Evolutionary conservation across 2,888 invertebrate genomes (phyloP).

Genomic region (Rhingia campestris): DNA sequence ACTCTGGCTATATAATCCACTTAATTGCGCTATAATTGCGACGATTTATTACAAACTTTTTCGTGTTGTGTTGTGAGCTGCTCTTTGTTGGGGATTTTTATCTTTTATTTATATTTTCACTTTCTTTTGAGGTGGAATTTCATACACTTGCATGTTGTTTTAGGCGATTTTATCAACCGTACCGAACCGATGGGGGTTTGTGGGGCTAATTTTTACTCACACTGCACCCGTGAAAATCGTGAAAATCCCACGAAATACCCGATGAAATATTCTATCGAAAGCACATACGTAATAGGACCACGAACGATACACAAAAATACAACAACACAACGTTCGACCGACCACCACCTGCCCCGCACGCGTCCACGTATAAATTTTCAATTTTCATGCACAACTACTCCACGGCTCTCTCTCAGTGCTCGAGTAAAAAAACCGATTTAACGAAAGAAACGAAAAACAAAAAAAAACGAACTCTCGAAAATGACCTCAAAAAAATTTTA

Average conservation of each 20-base stretch:
- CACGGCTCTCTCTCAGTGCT: slow-evolving; percentile 29
- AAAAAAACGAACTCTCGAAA: slow-evolving; percentile 35
- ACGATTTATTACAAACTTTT: slow-evolving; percentile 55
- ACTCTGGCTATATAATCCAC: slow-evolving; percentile 57
- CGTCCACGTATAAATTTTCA: slow-evolving; percentile 69
- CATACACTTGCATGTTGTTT: not conserved
- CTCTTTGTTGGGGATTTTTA: slow-evolving; percentile 32
- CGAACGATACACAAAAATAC: slow-evolving; percentile 70
- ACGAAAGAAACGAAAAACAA: slow-evolving; percentile 35
- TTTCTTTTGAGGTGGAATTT: slow-evolving; percentile 49
- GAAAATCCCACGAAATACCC: slow-evolving; percentile 41
- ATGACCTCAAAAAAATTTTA: slow-evolving; percentile 66
- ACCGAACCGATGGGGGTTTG: slow-evolving; percentile 35
- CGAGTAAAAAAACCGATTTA: slow-evolving; percentile 49
- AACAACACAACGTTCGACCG: slow-evolving; percentile 73
- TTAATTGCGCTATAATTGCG: slow-evolving; percentile 59
- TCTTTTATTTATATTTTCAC: slow-evolving; percentile 57
- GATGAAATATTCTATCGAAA: slow-evolving; percentile 62
- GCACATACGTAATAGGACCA: slow-evolving; percentile 56
- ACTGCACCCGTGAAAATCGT: slow-evolving; percentile 31
- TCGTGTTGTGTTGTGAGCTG: slow-evolving; percentile 29
- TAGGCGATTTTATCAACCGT: slow-evolving; percentile 17
- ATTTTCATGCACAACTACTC: slow-evolving; percentile 46
- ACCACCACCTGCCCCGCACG: slow-evolving; percentile 75
- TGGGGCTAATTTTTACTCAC: slow-evolving; percentile 8